Evolutionary conservation across 2,888 invertebrate genomes (phyloP), one percentile per base, ranked within the genome.

Genomic region (Scelioninae gen. 1): DNA sequence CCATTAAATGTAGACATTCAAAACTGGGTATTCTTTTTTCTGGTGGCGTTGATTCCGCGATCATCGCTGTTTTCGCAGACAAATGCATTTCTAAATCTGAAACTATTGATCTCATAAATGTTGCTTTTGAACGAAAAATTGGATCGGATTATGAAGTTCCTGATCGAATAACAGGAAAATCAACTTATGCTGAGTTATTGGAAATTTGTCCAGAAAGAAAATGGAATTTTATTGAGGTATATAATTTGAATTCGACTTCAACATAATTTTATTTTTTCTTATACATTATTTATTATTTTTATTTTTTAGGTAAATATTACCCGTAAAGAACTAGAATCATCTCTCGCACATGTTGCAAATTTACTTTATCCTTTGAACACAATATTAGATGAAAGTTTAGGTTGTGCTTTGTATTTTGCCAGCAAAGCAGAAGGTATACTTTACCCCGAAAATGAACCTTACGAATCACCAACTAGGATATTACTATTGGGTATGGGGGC

Each of bases 381-480:
- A 0, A 95, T 99, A 77, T 93, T 99, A 58, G 99, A 99, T 93
- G 99, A 99, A 92, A 98, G 98, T 89, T 94, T 99, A 63, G 99
- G 99, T 0, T 97, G 96, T 91, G 98, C 97, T n/a, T 93, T 97
- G 55, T 99, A 99, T 98, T 99, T 99, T 94, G 99, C 99, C 29
- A 95, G 97, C 56, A 93, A 96, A 88, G 98, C 96, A 4, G 89
- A 93, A 83, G 96, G 95, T 60, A 65, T 78, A n/a, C 65, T 93
- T 1, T 84, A 86, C 51, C 86, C 88, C 3, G 65, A 77, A n/a
- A 84, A 86, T n/a, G 86, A 88, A 10, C 68, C 85, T 4, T 94
- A 94, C 82, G 90, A 89, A 74, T 95, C 96, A 43, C 93, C 95
- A 16, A 94, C 95, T 85, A 94, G 96, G 91, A 95, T 98, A 16